Percentiles rank a stretch among this genome's conserved stretches.
Conservation (phyloP, 2,113 vertebrate genomes). For the Vombatus ursinus region DNA sequence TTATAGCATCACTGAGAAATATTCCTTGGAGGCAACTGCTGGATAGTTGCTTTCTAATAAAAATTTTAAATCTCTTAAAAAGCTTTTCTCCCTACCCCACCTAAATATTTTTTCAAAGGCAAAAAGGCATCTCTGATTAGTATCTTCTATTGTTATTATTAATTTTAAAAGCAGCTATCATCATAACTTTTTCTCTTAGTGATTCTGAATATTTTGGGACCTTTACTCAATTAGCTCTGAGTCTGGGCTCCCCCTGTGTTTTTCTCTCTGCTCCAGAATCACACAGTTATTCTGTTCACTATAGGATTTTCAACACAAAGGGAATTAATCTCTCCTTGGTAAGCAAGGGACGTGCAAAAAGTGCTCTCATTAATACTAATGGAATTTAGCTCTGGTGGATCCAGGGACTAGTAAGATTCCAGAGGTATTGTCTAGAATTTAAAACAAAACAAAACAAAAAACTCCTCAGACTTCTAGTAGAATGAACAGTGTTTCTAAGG, state of each 20-base stretch:
- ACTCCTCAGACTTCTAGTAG: not conserved
- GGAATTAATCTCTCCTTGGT: constrained; percentile 17
- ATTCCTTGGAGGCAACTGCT: not conserved
- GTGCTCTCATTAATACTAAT: constrained; percentile 9
- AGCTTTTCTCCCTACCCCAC: not conserved
- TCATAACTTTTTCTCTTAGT: not conserved
- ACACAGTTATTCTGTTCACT: not conserved
- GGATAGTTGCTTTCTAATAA: not conserved
- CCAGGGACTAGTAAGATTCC: not conserved
- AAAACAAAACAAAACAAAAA: not conserved
- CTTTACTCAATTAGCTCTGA: not conserved
- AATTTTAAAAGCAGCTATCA: not conserved
- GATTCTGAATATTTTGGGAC: not conserved
- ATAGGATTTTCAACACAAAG: constrained; percentile 15
- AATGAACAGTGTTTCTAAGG: constrained; percentile 12
- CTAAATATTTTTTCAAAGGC: not conserved
- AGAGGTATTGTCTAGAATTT: constrained; percentile 6
- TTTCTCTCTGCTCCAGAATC: constrained; percentile 4
- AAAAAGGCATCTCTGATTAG: not conserved
- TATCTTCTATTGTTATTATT: not conserved
- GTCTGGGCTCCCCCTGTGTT: not conserved
- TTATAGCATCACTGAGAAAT: constrained; percentile 8
- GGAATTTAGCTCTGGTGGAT: not conserved
- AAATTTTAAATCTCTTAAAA: constrained; percentile 24
- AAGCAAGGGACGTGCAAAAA: constrained; percentile 5